Conservation (phyloP, 1,140 invertebrate genomes). For the Sitobion miscanthi region DNA sequence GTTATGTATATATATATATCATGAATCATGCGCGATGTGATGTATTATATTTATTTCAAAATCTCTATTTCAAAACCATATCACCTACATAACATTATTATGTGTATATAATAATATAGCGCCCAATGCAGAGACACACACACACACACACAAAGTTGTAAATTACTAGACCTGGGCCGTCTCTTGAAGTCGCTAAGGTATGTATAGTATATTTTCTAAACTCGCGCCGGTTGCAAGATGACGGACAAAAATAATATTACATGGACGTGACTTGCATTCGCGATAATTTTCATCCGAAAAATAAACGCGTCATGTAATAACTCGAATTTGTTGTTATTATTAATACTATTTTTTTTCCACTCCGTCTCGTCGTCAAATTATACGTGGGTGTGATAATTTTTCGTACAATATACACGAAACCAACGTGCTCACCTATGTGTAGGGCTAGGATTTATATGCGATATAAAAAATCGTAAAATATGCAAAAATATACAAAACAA, state of each 20-base stretch:
- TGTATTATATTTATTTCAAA: neutral
- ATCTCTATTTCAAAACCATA: neutral
- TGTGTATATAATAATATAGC: neutral
- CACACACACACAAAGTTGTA: neutral
- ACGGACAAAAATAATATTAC: constrained; percentile 17
- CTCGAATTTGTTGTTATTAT: constrained; percentile 28
- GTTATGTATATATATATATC: neutral
- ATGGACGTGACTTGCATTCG: constrained; percentile 37
- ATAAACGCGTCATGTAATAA: constrained; percentile 21
- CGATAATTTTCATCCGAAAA: constrained; percentile 9
- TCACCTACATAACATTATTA: neutral
- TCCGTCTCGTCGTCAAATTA: neutral
- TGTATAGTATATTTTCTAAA: neutral
- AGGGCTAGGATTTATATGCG: too few species aligned
- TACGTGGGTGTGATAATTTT: neutral
- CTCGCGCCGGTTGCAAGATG: constrained; percentile 31
- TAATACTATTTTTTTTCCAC: neutral
- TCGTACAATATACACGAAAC: neutral
- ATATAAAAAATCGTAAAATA: too few species aligned
- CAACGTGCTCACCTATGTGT: neutral
- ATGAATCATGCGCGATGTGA: neutral
- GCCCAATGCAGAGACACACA: neutral
- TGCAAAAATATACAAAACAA: too few species aligned
- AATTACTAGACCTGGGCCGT: neutral
- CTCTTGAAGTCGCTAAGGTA: neutral